Evolutionary conservation across 2,113 vertebrate species (phyloP).

Genomic region (Gobio gobio): DNA sequence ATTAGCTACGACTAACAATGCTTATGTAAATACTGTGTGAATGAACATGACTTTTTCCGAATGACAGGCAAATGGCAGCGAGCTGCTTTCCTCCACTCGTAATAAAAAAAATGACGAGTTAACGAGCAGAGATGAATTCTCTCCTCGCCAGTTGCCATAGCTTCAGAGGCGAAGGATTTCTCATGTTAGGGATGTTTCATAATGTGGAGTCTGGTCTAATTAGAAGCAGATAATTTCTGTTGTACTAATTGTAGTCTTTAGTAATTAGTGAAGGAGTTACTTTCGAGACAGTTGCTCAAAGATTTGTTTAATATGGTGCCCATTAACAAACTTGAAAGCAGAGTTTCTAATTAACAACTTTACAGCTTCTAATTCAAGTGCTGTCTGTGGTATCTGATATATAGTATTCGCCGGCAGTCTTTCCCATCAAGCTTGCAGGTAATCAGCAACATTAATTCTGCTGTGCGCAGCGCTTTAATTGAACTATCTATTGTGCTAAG

Average conservation of each 20-base stretch:
- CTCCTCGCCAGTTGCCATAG: conserved; percentile 48
- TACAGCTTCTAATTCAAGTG: conserved; percentile 55
- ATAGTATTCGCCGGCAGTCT: conserved; percentile 52
- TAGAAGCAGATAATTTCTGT: conserved; percentile 55
- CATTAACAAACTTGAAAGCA: conserved; percentile 58
- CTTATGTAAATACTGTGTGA: too few species aligned
- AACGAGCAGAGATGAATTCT: conserved; percentile 31
- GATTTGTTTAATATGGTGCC: conserved; percentile 55
- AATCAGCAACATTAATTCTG: conserved; percentile 53
- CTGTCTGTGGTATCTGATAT: conserved; percentile 53
- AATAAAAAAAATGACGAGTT: conserved; percentile 4
- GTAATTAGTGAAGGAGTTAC: conserved; percentile 59
- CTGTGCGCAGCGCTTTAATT: conserved; percentile 23
- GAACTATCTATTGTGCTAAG: conserved; percentile 36
- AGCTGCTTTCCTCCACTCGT: background rate
- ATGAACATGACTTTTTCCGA: background rate
- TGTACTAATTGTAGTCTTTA: conserved; percentile 56
- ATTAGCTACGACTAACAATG: too few species aligned
- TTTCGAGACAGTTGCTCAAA: conserved; percentile 49
- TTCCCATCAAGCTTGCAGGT: conserved; percentile 29
- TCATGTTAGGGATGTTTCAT: conserved; percentile 49
- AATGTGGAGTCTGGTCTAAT: conserved; percentile 47
- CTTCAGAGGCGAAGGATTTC: conserved; percentile 30
- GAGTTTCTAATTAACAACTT: conserved; percentile 57
- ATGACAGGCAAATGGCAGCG: conserved; percentile 23